Base-by-base conservation (phyloP, 2,113 vertebrate species). In the Tragelaphus strepsiceros region DNA sequence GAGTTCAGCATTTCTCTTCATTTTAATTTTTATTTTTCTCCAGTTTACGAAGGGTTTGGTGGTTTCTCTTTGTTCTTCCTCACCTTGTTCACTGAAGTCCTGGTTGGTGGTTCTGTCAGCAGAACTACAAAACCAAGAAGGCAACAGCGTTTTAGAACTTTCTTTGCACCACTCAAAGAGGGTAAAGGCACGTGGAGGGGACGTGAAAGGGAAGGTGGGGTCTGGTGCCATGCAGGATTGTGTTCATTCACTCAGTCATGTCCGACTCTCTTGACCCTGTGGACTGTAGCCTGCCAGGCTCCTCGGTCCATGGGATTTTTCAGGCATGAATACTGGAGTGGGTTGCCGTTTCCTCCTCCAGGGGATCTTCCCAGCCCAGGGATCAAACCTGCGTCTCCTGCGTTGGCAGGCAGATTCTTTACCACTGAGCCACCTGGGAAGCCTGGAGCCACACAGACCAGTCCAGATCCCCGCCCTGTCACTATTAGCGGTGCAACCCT, bases 111-210 rank as follows among this genome's bases (percentile, higher is more conserved):
- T 71, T 67, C 67, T 11, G 51, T 99, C 98, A 99, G 98, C 99
- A 99, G 98, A 99, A 99, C 99, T 99, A 98, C 35, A 97, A 98
- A 97, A 98, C 62, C 97, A 97, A 89, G 91, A 97, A 97, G 94
- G 88, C 61, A 64, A 92, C 7, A n/a, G 0, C 5, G 10, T 83
- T 2, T 97, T 74, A 32, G 83, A 89, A 11, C 88, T 96, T 35
- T 91, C n/a, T 2, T 0, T 8, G 67, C 28, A 26, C 30, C 30
- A 10, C 14, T 62, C 28, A 17, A 43, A 64, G 83, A 67, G 39
- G 51, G 56, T 39, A 46, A 78, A 56, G 85, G n/a, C 8, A 39
- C 1, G 30, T 2, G 35, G 16, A 35, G 11, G 53, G 35, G 26
- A 61, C 4, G 2, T 15, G 83, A 35, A 32, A 53, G 91, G 53